Conservation (phyloP, 2,113 vertebrate genomes). For the Semnornis frantzii region DNA sequence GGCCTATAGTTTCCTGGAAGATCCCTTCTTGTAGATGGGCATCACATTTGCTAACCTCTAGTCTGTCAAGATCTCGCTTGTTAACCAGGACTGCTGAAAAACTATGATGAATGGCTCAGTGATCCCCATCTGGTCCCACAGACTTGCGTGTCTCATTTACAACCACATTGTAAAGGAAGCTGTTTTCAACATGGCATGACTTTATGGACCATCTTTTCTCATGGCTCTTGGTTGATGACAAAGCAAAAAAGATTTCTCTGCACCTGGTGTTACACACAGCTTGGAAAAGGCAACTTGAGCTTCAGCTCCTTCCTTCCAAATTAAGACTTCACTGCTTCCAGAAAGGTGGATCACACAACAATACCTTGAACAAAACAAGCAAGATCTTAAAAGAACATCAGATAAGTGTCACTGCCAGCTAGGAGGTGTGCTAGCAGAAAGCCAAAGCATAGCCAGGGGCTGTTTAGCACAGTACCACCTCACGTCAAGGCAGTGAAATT, state of each 20-base stretch:
- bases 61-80: too few relatives aligned
- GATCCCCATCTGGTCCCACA: too few relatives aligned
- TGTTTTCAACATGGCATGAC: not conserved
- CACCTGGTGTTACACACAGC: not conserved
- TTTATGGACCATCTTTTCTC: not conserved
- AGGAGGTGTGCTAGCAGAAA: not conserved
- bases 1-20: too few relatives aligned
- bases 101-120: too few relatives aligned
- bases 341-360: not conserved
- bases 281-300: not conserved
- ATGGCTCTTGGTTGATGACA: not conserved
- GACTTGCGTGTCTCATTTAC: not conserved
- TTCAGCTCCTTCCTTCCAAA: not conserved
- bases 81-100: too few relatives aligned
- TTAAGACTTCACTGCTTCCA: not conserved
- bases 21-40: not conserved
- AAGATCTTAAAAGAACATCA: not conserved
- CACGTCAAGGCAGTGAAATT: not conserved
- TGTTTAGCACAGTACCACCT: not conserved
- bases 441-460: not conserved
- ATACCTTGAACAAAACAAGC: not conserved
- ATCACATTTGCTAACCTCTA: too few relatives aligned
- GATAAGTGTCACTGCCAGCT: not conserved
- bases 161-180: fast-evolving
- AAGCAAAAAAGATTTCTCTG: not conserved